Evolutionary conservation across 2,113 vertebrate genomes (phyloP).

Genomic region (Phylloscopus trochiloides): DNA sequence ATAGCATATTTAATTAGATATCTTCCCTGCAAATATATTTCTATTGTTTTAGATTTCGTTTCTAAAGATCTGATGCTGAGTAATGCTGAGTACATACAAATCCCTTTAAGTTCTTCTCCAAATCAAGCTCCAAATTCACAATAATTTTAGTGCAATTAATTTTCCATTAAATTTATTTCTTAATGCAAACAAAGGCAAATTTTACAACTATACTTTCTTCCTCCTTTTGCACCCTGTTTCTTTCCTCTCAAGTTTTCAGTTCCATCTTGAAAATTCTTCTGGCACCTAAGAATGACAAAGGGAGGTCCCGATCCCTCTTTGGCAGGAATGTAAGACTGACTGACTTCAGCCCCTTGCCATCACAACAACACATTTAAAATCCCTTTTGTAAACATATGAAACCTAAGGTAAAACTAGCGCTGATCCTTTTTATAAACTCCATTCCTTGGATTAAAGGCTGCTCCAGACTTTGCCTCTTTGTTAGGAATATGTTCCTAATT

Average conservation of each 20-base stretch:
- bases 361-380: constrained; percentile 43
- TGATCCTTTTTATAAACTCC: background rate
- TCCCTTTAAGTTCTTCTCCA: background rate
- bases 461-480: background rate
- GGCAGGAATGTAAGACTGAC: background rate
- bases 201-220: background rate
- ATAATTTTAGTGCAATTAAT: background rate
- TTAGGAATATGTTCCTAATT: background rate
- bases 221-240: background rate
- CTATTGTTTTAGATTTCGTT: background rate
- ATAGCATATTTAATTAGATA: background rate
- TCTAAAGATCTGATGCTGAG: background rate
- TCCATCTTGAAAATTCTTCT: constrained; percentile 15
- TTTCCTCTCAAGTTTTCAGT: background rate
- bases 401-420: background rate
- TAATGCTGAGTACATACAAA: background rate
- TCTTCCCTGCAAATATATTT: background rate
- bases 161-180: background rate
- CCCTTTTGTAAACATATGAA: constrained; percentile 15
- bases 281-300: background rate
- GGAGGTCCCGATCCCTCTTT: constrained; percentile 18
- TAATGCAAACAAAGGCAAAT: background rate
- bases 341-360: background rate
- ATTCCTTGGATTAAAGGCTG: background rate
- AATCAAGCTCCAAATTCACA: background rate